Percentiles rank a stretch among this genome's conserved stretches.
These are phyloP conservation scores for Lasiurus borealis DNA, from an alignment of 2,113 vertebrate genomes.

Conservation along the genomic window DNA sequence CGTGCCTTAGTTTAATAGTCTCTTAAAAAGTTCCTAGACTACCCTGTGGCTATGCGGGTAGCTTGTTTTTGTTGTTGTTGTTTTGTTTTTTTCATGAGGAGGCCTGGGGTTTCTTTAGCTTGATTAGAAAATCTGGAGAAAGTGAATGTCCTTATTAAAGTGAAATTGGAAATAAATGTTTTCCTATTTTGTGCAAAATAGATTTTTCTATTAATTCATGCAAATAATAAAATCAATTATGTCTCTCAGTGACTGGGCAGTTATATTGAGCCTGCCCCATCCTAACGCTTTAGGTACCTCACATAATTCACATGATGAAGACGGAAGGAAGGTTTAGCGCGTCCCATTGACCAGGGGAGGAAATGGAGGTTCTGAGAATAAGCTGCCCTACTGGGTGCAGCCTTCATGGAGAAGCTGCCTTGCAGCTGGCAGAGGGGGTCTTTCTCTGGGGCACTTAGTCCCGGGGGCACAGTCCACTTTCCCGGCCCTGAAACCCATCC, in stretches of 20 bases:
- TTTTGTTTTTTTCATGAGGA: constrained; percentile 29
- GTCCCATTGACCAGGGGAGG: background rate
- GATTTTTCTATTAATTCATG: background rate
- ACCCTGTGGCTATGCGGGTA: background rate
- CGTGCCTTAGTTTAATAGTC: background rate
- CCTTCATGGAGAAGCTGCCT: background rate
- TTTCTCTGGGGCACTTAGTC: too few species aligned
- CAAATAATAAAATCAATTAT: background rate
- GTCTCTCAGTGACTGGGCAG: background rate
- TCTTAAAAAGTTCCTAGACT: background rate
- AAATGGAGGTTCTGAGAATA: background rate
- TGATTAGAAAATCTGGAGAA: constrained; percentile 3
- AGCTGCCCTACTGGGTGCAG: background rate
- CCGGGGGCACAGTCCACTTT: background rate
- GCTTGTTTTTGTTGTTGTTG: too few species aligned
- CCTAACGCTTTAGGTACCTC: background rate
- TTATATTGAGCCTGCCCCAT: background rate
- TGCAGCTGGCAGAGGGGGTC: too few species aligned
- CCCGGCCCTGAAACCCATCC: background rate
- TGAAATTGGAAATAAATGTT: background rate
- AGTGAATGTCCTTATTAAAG: constrained; percentile 15
- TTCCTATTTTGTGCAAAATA: constrained; percentile 32
- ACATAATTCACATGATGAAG: background rate
- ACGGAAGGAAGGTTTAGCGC: accelerated
- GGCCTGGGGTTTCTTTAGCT: constrained; percentile 6